phyloP scores from a whole-genome alignment of 1,140 invertebrate genomes.

The Liolophura sinensis region DNA sequence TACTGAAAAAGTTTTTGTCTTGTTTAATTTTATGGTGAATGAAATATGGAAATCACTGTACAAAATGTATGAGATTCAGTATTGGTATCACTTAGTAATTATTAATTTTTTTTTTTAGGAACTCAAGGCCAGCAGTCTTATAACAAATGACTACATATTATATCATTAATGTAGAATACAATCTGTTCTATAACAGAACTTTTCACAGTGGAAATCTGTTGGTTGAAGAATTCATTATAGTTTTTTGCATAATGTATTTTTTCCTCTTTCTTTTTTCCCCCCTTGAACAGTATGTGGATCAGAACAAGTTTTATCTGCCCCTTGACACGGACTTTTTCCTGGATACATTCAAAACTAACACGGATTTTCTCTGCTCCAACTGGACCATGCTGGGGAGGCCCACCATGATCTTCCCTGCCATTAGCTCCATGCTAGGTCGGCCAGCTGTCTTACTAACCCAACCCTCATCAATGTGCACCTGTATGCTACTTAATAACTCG shows the following conservation, averaged over 20 bases:
- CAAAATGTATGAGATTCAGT: no score
- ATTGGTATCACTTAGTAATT: no score
- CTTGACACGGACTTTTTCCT: slow-evolving; percentile 54
- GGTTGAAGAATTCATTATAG: not conserved
- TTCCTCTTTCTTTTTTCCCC: slow-evolving; percentile 23
- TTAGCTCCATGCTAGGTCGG: slow-evolving; percentile 87
- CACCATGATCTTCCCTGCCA: slow-evolving; percentile 58
- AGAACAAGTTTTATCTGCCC: slow-evolving; percentile 56
- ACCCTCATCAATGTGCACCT: no score
- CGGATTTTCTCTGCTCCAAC: slow-evolving; percentile 51
- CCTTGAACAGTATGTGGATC: slow-evolving; percentile 70
- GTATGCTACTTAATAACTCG: no score
- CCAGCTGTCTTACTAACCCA: no score
- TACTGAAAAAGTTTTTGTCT: no score
- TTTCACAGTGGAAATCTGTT: not conserved
- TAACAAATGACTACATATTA: no score
- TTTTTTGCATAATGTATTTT: slow-evolving; percentile 15
- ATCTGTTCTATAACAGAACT: not conserved
- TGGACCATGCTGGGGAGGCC: slow-evolving; percentile 64
- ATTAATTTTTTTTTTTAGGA: no score
- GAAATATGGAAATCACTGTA: no score
- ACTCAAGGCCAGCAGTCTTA: no score
- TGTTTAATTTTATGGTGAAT: no score
- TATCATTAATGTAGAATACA: not conserved
- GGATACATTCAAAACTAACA: slow-evolving; percentile 53